Conservation (phyloP, 2,113 vertebrate species). For the Calidris pygmaea region DNA sequence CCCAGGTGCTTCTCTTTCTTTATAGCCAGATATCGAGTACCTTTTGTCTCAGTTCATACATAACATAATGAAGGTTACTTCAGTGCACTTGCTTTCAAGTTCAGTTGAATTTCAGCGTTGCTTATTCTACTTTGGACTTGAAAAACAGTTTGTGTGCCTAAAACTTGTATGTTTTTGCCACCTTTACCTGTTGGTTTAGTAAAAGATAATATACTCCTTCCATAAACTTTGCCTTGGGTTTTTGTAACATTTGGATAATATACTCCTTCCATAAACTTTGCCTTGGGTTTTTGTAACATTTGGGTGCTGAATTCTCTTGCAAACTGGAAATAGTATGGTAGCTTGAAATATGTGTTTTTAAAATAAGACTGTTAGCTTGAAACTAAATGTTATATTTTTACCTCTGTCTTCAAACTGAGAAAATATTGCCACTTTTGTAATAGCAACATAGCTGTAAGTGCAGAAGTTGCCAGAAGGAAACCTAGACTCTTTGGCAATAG, state of each 20-base stretch:
- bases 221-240: neutral
- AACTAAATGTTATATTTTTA: neutral
- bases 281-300: neutral
- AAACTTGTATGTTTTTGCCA: neutral
- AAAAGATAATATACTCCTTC: neutral
- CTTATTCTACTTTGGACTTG: neutral
- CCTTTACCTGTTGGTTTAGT: neutral
- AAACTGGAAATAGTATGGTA: neutral
- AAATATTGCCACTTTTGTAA: neutral
- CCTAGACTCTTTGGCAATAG: neutral
- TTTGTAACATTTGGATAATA: neutral
- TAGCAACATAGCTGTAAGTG: conserved; percentile 10
- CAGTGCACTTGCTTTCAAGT: neutral
- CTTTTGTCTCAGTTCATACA: neutral
- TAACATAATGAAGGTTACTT: neutral
- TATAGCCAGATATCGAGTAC: neutral
- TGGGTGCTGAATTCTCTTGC: neutral
- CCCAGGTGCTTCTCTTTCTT: neutral
- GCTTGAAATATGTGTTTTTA: neutral
- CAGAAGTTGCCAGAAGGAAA: conserved; percentile 45
- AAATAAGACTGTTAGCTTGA: neutral
- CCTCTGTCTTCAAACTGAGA: conserved; percentile 4
- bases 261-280: neutral
- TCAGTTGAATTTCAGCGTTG: neutral
- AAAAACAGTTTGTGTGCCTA: neutral